Evolutionary conservation across 1,140 invertebrate genomes (phyloP).

Genomic region (Ectropis grisescens): DNA sequence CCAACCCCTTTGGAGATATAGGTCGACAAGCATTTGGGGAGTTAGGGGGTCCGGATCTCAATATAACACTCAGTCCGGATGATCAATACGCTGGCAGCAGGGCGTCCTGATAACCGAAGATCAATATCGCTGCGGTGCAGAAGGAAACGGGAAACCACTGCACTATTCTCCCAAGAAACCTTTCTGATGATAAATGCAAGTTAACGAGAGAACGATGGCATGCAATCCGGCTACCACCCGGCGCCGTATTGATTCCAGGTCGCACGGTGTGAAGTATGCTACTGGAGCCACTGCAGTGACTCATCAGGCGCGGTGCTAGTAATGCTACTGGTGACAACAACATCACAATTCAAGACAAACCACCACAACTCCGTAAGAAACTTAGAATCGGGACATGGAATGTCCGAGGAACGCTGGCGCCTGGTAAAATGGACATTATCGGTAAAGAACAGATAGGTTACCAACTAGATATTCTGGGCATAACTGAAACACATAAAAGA

Average conservation of each 20-base stretch:
- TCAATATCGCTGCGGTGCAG: conserved; percentile 9
- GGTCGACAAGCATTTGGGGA: conserved; percentile 5
- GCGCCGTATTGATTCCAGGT: conserved; percentile 4
- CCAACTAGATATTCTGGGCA: conserved; percentile 1
- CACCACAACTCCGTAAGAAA: no score
- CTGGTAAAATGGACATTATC: no score
- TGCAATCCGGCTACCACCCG: conserved; percentile 2
- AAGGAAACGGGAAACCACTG: conserved; percentile 7
- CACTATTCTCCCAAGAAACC: conserved; percentile 8
- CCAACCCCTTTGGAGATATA: conserved; percentile 6
- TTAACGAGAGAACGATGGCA: background rate
- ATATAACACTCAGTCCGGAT: conserved; percentile 2
- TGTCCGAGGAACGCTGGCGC: conserved; percentile 3
- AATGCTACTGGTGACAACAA: no score
- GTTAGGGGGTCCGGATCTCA: conserved; percentile 2
- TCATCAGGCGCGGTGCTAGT: conserved; percentile 2
- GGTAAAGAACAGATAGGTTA: background rate
- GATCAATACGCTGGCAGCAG: conserved; percentile 5
- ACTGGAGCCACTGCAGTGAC: conserved; percentile 2
- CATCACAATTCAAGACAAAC: no score
- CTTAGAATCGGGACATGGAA: conserved; percentile 5
- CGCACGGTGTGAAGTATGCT: conserved; percentile 3
- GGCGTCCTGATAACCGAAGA: background rate
- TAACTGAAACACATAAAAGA: no score
- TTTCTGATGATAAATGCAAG: background rate